Evolutionary conservation across 2,888 invertebrate genomes (phyloP), one percentile per base, ranked within the genome.

Genomic region (Euzophera pinguis): DNA sequence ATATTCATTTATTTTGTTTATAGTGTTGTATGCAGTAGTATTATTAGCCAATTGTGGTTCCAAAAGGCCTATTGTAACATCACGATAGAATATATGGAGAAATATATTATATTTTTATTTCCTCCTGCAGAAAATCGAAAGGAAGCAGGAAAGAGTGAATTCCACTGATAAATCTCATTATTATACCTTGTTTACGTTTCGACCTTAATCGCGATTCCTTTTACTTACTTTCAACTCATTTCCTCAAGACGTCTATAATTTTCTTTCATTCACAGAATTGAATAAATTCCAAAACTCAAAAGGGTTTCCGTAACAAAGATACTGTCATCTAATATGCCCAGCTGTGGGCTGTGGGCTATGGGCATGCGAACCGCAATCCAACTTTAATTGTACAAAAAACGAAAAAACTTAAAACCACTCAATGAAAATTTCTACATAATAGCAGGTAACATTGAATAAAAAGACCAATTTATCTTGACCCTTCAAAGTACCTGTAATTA

Each of bases 311-410:
- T 59, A 60, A 72, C 73, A 78, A 78, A 65, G 72, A 70, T 74
- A 73, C 69, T 80, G 80, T 79, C 79, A 81, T 74, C 61, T 69
- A 68, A 81, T 78, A 71, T 77, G 59, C 70, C 73, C 81, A 81
- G 81, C 80, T 81, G 83, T 72, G 73, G 22, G 22, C 22, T 22
- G 22, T 22, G 22, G 22, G 61, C 62, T 59, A 5, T 22, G 22
- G 22, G 61, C 62, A 59, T 67, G 64, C 60, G 62, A 69, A 74
- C 76, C 78, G 71, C 80, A 78, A 78, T 79, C 70, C 68, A 65
- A 66, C 63, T 67, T 67, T 80, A 81, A 81, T 81, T 80, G 76
- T 75, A 73, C 67, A 58, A 60, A 69, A 77, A 73, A 69, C 58
- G 51, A 61, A 64, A 72, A 66, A 66, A 71, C 71, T 69, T 64